Conservation (phyloP, 2,888 invertebrate species). For the Macaria notata region DNA sequence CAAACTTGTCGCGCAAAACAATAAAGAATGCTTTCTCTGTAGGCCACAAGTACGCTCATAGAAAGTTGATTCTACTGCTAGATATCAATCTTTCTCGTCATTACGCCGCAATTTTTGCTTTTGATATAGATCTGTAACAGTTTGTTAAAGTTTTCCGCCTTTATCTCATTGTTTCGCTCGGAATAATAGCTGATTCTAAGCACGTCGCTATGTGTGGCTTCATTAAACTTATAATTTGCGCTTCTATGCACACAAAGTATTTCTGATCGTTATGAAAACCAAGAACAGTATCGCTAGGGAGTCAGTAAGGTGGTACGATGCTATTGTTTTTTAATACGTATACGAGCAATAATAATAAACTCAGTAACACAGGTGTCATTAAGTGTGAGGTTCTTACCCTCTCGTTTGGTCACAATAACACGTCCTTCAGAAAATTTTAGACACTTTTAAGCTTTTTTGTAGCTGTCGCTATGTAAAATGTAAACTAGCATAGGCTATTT, state of each 20-base stretch:
- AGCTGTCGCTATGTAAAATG: too few relatives aligned
- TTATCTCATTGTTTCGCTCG: slow-evolving; percentile 25
- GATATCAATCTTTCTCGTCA: slow-evolving; percentile 51
- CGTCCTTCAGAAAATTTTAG: too few relatives aligned
- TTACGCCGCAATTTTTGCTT: slow-evolving; percentile 45
- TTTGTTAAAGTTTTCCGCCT: slow-evolving; percentile 25
- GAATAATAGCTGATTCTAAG: slow-evolving; percentile 23
- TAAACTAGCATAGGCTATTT: too few relatives aligned
- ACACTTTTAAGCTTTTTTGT: too few relatives aligned
- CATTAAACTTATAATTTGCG: slow-evolving; percentile 3
- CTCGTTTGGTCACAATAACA: background rate
- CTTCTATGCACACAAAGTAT: slow-evolving; percentile 7
- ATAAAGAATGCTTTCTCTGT: too few relatives aligned
- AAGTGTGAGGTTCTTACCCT: background rate
- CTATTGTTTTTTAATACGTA: too few relatives aligned
- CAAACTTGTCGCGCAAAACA: too few relatives aligned
- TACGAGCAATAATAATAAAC: too few relatives aligned
- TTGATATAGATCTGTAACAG: slow-evolving; percentile 40
- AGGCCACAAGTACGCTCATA: slow-evolving; percentile 29
- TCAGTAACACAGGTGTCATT: background rate
- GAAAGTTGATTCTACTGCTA: slow-evolving; percentile 38
- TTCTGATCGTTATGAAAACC: background rate
- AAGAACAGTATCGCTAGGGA: too few relatives aligned
- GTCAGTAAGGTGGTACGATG: too few relatives aligned
- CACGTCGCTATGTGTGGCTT: slow-evolving; percentile 4